These are phyloP conservation scores for Mesaphorura yosii DNA, from an alignment of 1,140 invertebrate species.

Conservation along the genomic window DNA sequence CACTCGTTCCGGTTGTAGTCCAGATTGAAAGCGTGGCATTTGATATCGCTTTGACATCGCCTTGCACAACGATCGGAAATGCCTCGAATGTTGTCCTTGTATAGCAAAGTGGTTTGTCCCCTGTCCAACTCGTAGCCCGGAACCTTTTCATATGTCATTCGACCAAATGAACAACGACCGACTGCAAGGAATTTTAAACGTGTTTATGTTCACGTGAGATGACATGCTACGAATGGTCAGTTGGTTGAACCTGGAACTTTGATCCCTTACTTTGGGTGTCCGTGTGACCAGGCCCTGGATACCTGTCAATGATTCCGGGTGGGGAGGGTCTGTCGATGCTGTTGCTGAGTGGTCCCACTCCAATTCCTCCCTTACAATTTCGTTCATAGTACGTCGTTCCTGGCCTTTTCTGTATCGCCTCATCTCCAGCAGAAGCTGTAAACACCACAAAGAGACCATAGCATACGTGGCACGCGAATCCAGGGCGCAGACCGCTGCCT, in stretches of 20 bases:
- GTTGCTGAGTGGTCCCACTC: slow-evolving; percentile 4
- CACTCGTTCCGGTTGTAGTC: slow-evolving; percentile 40
- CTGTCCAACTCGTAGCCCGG: slow-evolving; percentile 38
- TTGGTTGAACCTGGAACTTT: no score
- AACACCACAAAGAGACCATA: neutral
- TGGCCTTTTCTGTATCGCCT: slow-evolving; percentile 35
- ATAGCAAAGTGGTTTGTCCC: slow-evolving; percentile 34
- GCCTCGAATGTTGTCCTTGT: slow-evolving; percentile 33
- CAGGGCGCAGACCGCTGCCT: no score
- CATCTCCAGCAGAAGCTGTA: slow-evolving; percentile 35
- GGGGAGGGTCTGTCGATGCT: slow-evolving; percentile 12
- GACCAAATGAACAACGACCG: slow-evolving; percentile 33
- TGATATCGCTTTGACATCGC: slow-evolving; percentile 35
- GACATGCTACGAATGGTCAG: neutral
- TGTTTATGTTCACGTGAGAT: neutral
- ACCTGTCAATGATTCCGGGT: slow-evolving; percentile 16
- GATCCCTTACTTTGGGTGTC: slow-evolving; percentile 24
- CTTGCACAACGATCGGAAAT: slow-evolving; percentile 37
- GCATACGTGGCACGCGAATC: no score
- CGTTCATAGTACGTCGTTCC: slow-evolving; percentile 40
- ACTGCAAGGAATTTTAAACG: slow-evolving; percentile 12
- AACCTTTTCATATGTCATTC: slow-evolving; percentile 39
- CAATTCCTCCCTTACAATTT: slow-evolving; percentile 33
- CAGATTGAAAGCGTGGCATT: slow-evolving; percentile 39
- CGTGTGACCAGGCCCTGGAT: slow-evolving; percentile 21